Evolutionary conservation across 2,888 invertebrate genomes (phyloP).

Genomic region (Tetanocera ferruginea): DNA sequence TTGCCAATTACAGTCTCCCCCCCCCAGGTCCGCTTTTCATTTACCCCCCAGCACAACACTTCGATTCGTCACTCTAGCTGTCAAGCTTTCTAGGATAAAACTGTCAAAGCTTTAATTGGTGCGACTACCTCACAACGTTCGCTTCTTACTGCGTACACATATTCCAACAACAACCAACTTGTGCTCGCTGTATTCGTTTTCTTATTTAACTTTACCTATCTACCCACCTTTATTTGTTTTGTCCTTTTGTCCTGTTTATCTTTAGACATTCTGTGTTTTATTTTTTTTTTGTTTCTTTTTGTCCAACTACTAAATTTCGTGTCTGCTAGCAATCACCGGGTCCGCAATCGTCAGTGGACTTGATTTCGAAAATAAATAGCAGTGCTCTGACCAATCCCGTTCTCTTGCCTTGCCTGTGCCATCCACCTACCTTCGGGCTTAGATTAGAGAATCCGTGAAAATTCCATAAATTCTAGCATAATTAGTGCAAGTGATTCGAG

Average conservation of each 20-base stretch:
- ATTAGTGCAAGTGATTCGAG: slow-evolving; percentile 63
- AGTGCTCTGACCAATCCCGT: not conserved
- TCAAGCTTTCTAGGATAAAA: not conserved
- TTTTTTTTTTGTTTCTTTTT: not conserved
- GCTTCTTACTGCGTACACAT: too few relatives aligned
- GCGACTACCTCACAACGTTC: not conserved
- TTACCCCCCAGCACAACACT: not conserved
- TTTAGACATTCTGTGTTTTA: too few relatives aligned
- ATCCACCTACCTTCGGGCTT: not conserved
- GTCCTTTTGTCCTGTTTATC: not conserved
- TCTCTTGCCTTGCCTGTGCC: too few relatives aligned
- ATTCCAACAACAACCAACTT: too few relatives aligned
- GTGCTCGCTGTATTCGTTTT: not conserved
- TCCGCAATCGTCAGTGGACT: not conserved
- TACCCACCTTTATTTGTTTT: not conserved
- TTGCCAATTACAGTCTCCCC: too few relatives aligned
- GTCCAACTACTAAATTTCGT: not conserved
- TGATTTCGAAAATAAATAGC: not conserved
- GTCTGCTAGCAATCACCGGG: not conserved
- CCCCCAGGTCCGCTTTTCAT: too few relatives aligned
- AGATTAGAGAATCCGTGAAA: slow-evolving; percentile 44
- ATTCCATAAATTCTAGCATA: slow-evolving; percentile 53
- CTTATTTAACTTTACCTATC: not conserved
- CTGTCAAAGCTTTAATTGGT: slow-evolving; percentile 7
- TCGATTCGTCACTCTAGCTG: not conserved